These are phyloP conservation scores for Conomelus anceps DNA, from an alignment of 2,888 invertebrate species.

Conservation along the genomic window DNA sequence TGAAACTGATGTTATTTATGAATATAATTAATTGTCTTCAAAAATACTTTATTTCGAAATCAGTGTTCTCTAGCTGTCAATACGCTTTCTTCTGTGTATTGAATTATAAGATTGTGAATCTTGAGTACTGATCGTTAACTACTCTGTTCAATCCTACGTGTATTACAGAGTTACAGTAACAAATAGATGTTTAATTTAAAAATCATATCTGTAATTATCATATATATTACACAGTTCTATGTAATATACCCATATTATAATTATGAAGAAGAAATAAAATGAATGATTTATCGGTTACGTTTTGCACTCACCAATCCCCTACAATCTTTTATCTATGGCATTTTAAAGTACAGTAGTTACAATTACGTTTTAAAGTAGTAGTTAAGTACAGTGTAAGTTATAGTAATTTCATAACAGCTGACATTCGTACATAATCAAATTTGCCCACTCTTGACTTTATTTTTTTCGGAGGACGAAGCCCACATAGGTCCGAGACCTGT, in stretches of 20 bases:
- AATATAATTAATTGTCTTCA: not conserved
- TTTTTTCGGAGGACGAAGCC: too few species aligned
- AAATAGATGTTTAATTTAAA: not conserved
- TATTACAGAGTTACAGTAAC: not conserved
- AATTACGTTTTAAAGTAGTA: too few species aligned
- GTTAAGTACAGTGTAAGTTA: too few species aligned
- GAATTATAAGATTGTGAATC: not conserved
- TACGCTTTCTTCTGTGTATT: not conserved
- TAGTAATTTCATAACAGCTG: too few species aligned
- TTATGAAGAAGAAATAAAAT: not conserved
- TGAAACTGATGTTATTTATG: not conserved
- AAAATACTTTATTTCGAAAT: not conserved
- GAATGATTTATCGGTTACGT: conserved; percentile 4
- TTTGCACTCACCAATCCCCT: too few species aligned
- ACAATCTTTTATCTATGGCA: too few species aligned
- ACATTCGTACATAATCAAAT: too few species aligned
- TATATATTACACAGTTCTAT: not conserved
- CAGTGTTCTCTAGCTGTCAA: not conserved
- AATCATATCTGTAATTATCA: not conserved
- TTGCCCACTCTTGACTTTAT: too few species aligned
- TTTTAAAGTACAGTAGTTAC: too few species aligned
- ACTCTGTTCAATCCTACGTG: not conserved
- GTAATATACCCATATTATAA: not conserved
- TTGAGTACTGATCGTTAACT: not conserved
- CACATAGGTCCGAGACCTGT: too few species aligned